phyloP scores from a whole-genome alignment of 2,797 vertebrate species.

The Hippoglossus hippoglossus region DNA sequence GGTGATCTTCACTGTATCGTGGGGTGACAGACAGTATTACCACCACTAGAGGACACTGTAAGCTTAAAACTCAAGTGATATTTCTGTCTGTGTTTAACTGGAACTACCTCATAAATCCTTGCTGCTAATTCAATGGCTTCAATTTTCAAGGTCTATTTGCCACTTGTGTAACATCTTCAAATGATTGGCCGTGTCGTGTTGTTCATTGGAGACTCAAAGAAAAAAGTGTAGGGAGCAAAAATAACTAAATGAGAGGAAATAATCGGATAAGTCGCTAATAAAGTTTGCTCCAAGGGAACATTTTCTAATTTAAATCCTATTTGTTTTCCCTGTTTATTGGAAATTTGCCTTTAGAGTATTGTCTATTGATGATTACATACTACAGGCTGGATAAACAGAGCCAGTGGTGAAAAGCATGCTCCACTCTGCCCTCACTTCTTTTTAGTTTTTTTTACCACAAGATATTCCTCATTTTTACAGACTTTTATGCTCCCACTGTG shows the following conservation, averaged over 20 bases:
- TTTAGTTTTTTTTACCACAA: background rate
- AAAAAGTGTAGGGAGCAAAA: slow-evolving; percentile 4
- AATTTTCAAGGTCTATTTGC: slow-evolving; percentile 11
- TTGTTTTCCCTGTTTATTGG: background rate
- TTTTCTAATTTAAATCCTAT: slow-evolving; percentile 13
- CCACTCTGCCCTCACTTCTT: background rate
- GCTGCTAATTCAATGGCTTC: background rate
- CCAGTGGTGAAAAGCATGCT: slow-evolving; percentile 16
- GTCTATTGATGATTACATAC: background rate
- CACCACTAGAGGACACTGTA: slow-evolving; percentile 77
- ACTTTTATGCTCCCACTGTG: slow-evolving; percentile 26
- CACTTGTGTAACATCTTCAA: slow-evolving; percentile 12
- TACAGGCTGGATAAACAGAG: slow-evolving; percentile 18
- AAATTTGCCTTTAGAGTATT: slow-evolving; percentile 7
- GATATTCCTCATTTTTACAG: slow-evolving; percentile 40
- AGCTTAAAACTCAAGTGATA: slow-evolving; percentile 13
- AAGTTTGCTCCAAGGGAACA: slow-evolving; percentile 8
- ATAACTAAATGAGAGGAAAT: slow-evolving; percentile 1
- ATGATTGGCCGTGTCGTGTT: slow-evolving; percentile 26
- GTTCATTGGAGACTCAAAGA: background rate
- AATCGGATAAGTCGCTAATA: slow-evolving; percentile 24
- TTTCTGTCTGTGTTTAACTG: too few relatives aligned
- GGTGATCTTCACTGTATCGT: slow-evolving; percentile 2
- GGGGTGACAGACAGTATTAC: slow-evolving; percentile 3
- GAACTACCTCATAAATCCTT: slow-evolving; percentile 7